Evolutionary conservation across 2,797 vertebrate species (phyloP).

Genomic region (Melopsittacus undulatus): DNA sequence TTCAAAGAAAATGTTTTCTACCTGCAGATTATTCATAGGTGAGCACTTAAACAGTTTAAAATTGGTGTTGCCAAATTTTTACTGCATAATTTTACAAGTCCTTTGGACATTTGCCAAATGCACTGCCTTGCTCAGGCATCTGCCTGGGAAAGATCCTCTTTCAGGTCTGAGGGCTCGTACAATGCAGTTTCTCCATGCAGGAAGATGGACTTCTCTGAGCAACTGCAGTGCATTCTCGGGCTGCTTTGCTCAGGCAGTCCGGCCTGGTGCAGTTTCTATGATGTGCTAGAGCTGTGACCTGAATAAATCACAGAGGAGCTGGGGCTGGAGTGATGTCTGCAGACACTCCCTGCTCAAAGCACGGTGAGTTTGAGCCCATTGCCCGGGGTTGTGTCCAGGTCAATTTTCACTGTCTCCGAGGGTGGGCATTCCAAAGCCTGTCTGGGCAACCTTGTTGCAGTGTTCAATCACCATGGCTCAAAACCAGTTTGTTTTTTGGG

Average conservation of each 20-base stretch:
- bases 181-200: neutral
- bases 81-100: neutral
- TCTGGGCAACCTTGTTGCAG: neutral
- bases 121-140: neutral
- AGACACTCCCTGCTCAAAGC: neutral
- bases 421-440: neutral
- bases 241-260: fast-evolving
- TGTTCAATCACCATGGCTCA: neutral
- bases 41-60: neutral
- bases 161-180: neutral
- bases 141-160: neutral
- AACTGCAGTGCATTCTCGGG: neutral
- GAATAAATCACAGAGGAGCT: neutral
- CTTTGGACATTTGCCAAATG: neutral
- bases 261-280: neutral
- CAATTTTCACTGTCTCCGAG: neutral
- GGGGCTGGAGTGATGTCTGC: neutral
- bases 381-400: neutral
- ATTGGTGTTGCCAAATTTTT: neutral
- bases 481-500: neutral
- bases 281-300: fast-evolving
- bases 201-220: neutral
- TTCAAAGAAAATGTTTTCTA: neutral
- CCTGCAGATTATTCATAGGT: neutral
- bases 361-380: neutral